A percentile compares a stretch with the other conserved stretches of the same genome.
phyloP scores from a whole-genome alignment of 2,113 vertebrate genomes.

The Neomonachus schauinslandi region DNA sequence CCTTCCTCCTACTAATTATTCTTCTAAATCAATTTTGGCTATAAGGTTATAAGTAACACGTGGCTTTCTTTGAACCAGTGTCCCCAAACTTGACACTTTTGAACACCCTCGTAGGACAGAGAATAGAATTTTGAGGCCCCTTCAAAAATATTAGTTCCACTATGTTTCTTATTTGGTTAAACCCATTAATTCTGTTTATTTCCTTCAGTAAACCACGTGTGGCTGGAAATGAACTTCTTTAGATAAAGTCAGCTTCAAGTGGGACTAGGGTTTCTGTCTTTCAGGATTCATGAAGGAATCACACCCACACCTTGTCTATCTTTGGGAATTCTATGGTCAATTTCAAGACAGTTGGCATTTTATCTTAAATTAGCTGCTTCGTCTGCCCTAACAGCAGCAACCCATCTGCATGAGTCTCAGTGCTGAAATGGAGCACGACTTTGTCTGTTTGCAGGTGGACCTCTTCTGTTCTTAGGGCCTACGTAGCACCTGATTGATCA shows the following conservation, averaged over 20 bases:
- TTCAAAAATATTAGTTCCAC: not conserved
- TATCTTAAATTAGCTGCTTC: not conserved
- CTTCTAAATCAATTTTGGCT: not conserved
- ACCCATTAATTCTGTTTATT: not conserved
- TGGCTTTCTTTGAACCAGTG: not conserved
- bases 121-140: not conserved
- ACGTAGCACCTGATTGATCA: not conserved
- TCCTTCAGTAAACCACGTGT: not conserved
- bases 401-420: not conserved
- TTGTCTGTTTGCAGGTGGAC: not conserved
- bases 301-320: not conserved
- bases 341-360: not conserved
- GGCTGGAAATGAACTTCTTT: not conserved
- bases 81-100: not conserved
- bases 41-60: not conserved
- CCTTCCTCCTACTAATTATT: not conserved
- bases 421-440: not conserved
- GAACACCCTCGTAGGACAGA: not conserved
- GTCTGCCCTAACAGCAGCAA: not conserved
- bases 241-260: not conserved
- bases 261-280: not conserved
- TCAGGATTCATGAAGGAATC: not conserved
- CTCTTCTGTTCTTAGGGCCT: not conserved
- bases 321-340: not conserved
- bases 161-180: slow-evolving; percentile 42